Conservation (phyloP, 2,113 vertebrate species). For the Actinemys pallida region DNA sequence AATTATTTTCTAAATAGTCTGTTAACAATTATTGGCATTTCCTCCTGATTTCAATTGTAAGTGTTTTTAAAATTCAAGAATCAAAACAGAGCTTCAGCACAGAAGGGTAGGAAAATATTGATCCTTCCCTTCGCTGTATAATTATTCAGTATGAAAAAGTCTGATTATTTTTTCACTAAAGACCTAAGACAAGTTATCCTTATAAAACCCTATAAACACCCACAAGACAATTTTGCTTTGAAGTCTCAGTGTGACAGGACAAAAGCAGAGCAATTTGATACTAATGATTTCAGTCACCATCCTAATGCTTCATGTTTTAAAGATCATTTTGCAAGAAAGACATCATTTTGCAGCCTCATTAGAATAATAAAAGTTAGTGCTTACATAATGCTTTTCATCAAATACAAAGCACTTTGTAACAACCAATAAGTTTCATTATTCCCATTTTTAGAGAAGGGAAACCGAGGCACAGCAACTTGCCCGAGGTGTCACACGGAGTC, state of each 20-base stretch:
- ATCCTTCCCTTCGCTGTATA: not conserved
- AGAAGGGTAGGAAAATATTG: conserved; percentile 28
- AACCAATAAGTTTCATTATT: conserved; percentile 11
- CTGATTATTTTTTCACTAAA: conserved; percentile 41
- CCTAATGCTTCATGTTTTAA: conserved; percentile 76
- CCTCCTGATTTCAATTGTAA: conserved; percentile 13
- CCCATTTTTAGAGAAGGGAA: conserved; percentile 35
- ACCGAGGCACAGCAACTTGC: not conserved
- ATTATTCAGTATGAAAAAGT: conserved; percentile 49
- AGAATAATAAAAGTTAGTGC: conserved; percentile 52
- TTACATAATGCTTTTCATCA: conserved; percentile 34
- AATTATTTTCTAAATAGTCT: not conserved
- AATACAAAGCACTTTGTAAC: conserved; percentile 46
- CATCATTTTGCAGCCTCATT: conserved; percentile 74
- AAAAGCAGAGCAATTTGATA: conserved; percentile 75
- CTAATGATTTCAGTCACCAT: conserved; percentile 74
- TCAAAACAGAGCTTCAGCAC: conserved; percentile 33
- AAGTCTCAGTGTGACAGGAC: conserved; percentile 69
- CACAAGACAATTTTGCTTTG: conserved; percentile 69
- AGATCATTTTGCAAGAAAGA: conserved; percentile 74
- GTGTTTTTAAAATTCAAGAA: conserved; percentile 35
- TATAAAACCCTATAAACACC: conserved; percentile 57
- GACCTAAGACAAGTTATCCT: conserved; percentile 63
- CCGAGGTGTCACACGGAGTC: not conserved
- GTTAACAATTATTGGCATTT: not conserved